phyloP scores from a whole-genome alignment of 2,797 vertebrate genomes.

The Oophaga sylvatica region DNA sequence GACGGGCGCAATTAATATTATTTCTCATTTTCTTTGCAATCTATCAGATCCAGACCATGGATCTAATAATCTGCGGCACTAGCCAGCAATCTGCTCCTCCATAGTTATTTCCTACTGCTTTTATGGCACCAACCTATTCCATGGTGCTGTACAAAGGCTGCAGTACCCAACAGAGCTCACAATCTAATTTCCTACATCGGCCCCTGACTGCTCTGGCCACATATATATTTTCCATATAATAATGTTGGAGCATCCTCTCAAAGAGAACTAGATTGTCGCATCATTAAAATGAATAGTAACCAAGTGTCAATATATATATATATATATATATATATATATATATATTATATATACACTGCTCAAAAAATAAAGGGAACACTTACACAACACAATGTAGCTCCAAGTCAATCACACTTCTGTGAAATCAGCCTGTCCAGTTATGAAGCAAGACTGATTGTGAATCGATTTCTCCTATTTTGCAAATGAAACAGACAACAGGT shows the following conservation, averaged over 20 bases:
- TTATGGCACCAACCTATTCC: not conserved
- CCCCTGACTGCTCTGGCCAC: not conserved
- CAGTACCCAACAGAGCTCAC: not conserved
- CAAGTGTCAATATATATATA: no score
- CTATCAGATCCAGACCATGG: not conserved
- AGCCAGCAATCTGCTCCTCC: not conserved
- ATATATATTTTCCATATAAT: not conserved
- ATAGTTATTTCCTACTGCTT: not conserved
- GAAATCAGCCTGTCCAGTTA: no score
- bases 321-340: no score
- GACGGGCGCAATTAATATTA: not conserved
- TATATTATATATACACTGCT: no score
- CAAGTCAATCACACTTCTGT: no score
- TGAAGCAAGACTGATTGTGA: no score
- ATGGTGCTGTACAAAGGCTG: not conserved
- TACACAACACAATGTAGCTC: no score
- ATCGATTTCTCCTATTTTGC: no score
- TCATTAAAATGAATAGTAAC: no score
- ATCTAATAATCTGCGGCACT: not conserved
- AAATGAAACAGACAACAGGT: no score
- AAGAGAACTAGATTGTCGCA: no score
- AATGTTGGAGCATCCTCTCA: not conserved
- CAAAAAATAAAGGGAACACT: no score
- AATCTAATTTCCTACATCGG: not conserved
- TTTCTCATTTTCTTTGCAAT: slow-evolving; percentile 6